These are phyloP conservation scores for Virgularia gustaviana DNA, from an alignment of 92 coral and sea anemone species.

Conservation along the genomic window DNA sequence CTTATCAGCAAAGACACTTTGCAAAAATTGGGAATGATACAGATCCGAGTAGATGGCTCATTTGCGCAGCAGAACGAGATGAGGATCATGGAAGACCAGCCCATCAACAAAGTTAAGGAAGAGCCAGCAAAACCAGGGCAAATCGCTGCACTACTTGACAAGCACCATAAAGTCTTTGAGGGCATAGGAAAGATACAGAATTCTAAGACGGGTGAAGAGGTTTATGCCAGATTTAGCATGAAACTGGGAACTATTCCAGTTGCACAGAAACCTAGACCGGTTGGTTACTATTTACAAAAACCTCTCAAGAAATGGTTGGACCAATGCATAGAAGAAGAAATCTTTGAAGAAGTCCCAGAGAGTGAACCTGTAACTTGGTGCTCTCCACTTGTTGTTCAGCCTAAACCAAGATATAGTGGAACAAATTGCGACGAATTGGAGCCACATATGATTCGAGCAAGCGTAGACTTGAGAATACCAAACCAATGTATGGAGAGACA, in stretches of 20 bases:
- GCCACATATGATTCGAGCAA: conserved; percentile 56
- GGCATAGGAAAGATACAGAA: conserved; percentile 67
- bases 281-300: conserved; percentile 53
- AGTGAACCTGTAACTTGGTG: conserved; percentile 43
- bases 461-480: conserved; percentile 57
- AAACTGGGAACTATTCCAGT: conserved; percentile 49
- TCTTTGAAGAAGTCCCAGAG: conserved; percentile 49
- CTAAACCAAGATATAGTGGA: conserved; percentile 24
- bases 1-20: conserved; percentile 46
- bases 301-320: conserved; percentile 48
- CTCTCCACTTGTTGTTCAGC: conserved; percentile 46
- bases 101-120: conserved; percentile 28
- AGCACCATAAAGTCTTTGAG: conserved; percentile 41
- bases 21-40: conserved; percentile 42
- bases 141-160: not conserved
- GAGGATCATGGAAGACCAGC: conserved; percentile 34
- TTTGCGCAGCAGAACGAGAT: conserved; percentile 47
- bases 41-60: conserved; percentile 42
- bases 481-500: conserved; percentile 58
- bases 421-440: conserved; percentile 25
- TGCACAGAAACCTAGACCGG: conserved; percentile 45
- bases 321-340: conserved; percentile 39
- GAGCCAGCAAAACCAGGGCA: not conserved
- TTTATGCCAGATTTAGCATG: conserved; percentile 55
- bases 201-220: conserved; percentile 46